Percentiles rank a stretch among this genome's conserved stretches.
These are phyloP conservation scores for Aphodius granarius DNA, from an alignment of 2,888 invertebrate genomes.

Conservation along the genomic window DNA sequence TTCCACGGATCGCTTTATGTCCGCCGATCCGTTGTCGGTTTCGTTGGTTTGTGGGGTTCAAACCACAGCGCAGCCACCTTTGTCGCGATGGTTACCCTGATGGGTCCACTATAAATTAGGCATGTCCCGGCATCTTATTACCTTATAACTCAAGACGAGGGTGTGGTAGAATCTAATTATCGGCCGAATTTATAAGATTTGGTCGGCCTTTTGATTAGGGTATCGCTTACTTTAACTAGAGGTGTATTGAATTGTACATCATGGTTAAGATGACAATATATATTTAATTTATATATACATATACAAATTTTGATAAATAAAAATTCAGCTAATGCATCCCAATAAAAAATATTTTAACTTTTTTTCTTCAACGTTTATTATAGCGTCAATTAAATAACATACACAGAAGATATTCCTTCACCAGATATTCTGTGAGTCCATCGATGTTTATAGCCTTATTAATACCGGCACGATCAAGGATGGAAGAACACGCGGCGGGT, in stretches of 20 bases:
- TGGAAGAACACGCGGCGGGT: slow-evolving; percentile 9
- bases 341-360: background rate
- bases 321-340: too few species aligned
- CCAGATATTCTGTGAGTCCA: background rate
- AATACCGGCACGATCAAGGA: slow-evolving; percentile 5
- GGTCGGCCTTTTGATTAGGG: slow-evolving; percentile 35
- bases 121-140: slow-evolving; percentile 53
- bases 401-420: background rate
- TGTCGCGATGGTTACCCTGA: slow-evolving; percentile 36
- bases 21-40: background rate
- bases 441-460: slow-evolving; percentile 10
- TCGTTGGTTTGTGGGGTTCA: background rate
- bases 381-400: background rate
- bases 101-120: slow-evolving; percentile 53
- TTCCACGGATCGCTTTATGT: background rate
- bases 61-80: slow-evolving; percentile 32
- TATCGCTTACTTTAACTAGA: slow-evolving; percentile 1
- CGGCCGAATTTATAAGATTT: slow-evolving; percentile 49
- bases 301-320: too few species aligned
- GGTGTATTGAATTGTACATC: background rate
- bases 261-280: background rate
- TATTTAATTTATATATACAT: background rate
- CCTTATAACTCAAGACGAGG: slow-evolving; percentile 55
- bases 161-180: slow-evolving; percentile 55
- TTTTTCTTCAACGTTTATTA: background rate